Evolutionary conservation across 2,888 invertebrate species (phyloP).

Genomic region (Amiota communis): DNA sequence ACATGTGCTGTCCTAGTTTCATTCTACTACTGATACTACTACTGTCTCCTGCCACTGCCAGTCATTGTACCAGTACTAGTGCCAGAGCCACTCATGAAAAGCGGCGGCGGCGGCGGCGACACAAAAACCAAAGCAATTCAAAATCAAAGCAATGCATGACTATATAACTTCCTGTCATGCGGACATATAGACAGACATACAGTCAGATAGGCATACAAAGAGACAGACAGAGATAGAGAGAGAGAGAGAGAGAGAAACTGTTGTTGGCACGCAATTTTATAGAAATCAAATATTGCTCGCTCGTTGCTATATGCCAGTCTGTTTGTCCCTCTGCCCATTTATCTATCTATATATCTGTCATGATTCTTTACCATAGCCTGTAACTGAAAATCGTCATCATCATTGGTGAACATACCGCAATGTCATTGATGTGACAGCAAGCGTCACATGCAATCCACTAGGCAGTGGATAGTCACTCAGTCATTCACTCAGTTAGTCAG

Average conservation of each 20-base stretch:
- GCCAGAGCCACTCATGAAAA: neutral
- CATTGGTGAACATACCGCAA: constrained; percentile 38
- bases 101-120: neutral
- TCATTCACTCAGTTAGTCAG: too few relatives aligned
- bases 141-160: constrained; percentile 7
- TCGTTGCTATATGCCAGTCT: neutral
- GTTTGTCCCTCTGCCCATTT: neutral
- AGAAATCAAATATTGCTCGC: constrained; percentile 19
- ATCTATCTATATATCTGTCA: neutral
- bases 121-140: neutral
- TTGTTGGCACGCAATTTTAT: constrained; percentile 27
- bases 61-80: neutral
- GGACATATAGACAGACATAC: neutral
- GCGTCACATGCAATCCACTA: constrained; percentile 23
- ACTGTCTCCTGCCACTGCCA: neutral
- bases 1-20: constrained; percentile 21
- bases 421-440: constrained; percentile 64
- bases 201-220: too few relatives aligned
- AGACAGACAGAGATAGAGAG: too few relatives aligned
- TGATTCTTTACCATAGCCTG: neutral
- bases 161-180: constrained; percentile 11
- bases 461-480: too few relatives aligned
- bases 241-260: constrained; percentile 6
- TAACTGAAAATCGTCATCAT: neutral
- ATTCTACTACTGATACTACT: neutral